Conservation (phyloP, 2,797 vertebrate genomes). For the Falco biarmicus region DNA sequence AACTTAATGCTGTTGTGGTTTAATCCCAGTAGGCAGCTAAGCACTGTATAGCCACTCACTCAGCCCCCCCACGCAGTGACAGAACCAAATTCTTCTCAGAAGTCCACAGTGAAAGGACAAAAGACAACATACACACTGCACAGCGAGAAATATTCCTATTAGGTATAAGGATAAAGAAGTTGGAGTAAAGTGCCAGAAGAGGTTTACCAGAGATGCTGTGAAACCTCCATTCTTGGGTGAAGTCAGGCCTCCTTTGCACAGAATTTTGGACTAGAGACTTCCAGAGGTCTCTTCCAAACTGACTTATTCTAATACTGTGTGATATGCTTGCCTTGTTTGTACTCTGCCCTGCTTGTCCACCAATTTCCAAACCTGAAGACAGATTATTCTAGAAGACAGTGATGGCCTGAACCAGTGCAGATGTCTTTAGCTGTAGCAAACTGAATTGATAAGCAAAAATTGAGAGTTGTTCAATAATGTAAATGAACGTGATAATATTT, state of each 20-base stretch:
- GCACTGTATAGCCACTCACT: accelerated
- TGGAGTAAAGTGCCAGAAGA: neutral
- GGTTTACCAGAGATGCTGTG: neutral
- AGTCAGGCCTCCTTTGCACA: accelerated
- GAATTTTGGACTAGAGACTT: neutral
- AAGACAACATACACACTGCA: accelerated
- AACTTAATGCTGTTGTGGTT: neutral
- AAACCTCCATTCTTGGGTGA: neutral
- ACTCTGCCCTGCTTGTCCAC: neutral
- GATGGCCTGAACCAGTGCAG: neutral
- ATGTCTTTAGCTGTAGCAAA: neutral
- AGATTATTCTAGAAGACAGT: neutral
- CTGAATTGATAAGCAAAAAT: neutral
- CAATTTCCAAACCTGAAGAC: neutral
- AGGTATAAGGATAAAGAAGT: neutral
- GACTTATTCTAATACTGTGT: neutral
- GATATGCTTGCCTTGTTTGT: neutral
- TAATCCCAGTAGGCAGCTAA: neutral
- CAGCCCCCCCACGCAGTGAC: too few relatives aligned
- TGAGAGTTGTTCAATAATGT: neutral
- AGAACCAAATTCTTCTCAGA: neutral
- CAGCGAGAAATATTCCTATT: neutral
- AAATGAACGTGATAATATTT: neutral
- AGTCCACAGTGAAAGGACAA: neutral
- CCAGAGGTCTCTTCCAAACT: neutral